Evolutionary conservation across 2,113 vertebrate genomes (phyloP).

Genomic region (Pomatostomus ruficeps): DNA sequence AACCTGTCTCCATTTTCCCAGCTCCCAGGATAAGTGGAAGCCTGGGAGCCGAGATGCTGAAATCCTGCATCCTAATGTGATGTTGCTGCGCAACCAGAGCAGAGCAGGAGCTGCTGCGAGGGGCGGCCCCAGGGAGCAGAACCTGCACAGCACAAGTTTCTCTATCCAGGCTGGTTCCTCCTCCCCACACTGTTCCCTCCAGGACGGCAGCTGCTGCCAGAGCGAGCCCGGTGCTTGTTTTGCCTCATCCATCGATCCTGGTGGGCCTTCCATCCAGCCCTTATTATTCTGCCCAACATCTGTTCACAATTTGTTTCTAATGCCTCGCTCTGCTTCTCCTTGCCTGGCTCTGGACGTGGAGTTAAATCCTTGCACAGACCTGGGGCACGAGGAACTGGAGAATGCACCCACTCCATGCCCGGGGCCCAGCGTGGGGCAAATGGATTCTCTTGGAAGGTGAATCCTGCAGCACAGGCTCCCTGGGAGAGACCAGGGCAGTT

Average conservation of each 20-base stretch:
- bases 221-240: not conserved
- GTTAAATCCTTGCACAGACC: not conserved
- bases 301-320: not conserved
- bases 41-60: not conserved
- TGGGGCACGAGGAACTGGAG: not conserved
- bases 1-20: not conserved
- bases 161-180: not conserved
- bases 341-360: fast-evolving
- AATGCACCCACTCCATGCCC: fast-evolving
- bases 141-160: not conserved
- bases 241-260: not conserved
- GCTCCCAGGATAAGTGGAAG: not conserved
- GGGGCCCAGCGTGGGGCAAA: fast-evolving
- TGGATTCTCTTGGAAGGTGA: not conserved
- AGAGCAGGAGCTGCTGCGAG: not conserved
- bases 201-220: not conserved
- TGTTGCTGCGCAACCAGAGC: not conserved
- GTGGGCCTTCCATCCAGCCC: not conserved
- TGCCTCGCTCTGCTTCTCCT: not conserved
- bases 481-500: fast-evolving
- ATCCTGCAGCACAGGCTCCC: not conserved
- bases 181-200: not conserved
- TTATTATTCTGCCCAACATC: not conserved
- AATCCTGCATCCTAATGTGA: not conserved
- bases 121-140: not conserved